Evolutionary conservation across 2,888 invertebrate species (phyloP).

Genomic region (Ecliptopera silaceata): DNA sequence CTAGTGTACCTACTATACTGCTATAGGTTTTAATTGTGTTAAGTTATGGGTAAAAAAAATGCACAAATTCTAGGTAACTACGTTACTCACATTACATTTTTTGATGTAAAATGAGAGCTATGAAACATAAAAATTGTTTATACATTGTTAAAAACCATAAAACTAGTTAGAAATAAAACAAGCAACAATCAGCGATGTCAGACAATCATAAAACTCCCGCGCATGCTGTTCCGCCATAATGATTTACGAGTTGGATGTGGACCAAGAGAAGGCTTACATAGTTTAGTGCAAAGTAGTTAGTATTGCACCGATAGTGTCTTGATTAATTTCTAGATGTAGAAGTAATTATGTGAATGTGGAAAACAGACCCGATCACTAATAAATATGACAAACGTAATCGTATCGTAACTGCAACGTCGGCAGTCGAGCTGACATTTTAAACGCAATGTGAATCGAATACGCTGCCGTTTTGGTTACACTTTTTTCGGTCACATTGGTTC

Average conservation of each 20-base stretch:
- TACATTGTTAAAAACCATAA: constrained; percentile 12
- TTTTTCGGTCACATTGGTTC: neutral
- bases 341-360: too few species aligned
- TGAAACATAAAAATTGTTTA: constrained; percentile 19
- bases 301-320: neutral
- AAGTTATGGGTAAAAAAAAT: too few species aligned
- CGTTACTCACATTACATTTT: neutral
- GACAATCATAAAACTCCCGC: constrained; percentile 68
- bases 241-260: constrained; percentile 69
- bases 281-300: constrained; percentile 23
- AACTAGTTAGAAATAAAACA: constrained; percentile 15
- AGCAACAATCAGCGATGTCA: constrained; percentile 27
- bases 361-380: too few species aligned
- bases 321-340: too few species aligned
- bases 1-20: too few species aligned
- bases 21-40: too few species aligned
- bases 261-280: constrained; percentile 52
- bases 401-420: too few species aligned
- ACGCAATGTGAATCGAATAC: too few species aligned
- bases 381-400: too few species aligned
- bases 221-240: constrained; percentile 68
- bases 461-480: too few species aligned
- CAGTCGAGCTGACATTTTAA: too few species aligned
- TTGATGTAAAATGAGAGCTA: constrained; percentile 3
- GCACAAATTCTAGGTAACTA: too few species aligned